Base-by-base conservation (phyloP, 1,140 invertebrate genomes). In the Euwallacea similis region DNA sequence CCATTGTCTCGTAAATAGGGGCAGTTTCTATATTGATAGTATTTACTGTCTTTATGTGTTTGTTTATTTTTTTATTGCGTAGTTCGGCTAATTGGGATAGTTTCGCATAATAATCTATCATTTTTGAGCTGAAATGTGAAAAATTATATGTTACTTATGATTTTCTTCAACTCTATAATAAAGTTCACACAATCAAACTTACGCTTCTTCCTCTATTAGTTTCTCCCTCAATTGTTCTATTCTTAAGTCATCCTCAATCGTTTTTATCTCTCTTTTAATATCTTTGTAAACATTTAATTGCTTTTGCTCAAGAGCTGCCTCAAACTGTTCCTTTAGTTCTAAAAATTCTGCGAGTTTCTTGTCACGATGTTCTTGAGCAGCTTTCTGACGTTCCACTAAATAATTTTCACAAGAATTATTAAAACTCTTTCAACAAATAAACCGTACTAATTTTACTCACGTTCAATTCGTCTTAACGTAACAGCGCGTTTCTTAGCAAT, bases 161-260 rank as follows among this genome's bases (percentile, higher is more conserved):
- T 50, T 50, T 10, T 50, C 6, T 7, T 7, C 13, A 6, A 50
- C 1, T 15, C 9, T 56, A 0, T 4, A 56, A 4, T 21, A 3
- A 21, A 56, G 0, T 56, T 56, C 2, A 43, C 13, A 11, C 6
- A 13, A 56, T 33, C 13, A 66, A 64, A 76, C 76, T 77, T 77
- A 80, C 79, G 79, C 73, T 74, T 81, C 79, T 68, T 78, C 73
- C 11, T 76, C 47, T 15, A 81, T 72, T 42, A 81, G 53, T 61
- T 77, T 73, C 56, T 78, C 66, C 43, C 76, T 68, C 60, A 74
- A 70, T 44, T 73, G 66, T 66, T 80, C 74, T 8, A 76, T 76
- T 50, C 64, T 60, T 16, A 79, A 50, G 59, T 76, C 64, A 58
- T 74, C 74, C 67, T 77, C 54, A 3, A 74, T 73, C 11, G 58